Conservation (phyloP, 2,797 vertebrate genomes). For the Lepus oiostolus region DNA sequence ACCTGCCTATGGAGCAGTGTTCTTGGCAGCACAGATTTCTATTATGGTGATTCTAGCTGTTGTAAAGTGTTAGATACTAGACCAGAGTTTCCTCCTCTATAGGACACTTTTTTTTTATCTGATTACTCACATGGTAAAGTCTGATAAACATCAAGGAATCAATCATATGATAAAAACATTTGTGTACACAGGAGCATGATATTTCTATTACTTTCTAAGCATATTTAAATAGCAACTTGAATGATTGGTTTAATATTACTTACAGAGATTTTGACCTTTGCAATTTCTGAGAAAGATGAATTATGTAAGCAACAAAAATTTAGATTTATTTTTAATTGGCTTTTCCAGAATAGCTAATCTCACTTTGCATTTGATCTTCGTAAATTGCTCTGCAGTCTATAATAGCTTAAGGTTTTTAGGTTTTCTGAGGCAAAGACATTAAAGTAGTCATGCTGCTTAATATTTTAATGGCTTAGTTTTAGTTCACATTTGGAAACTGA, state of each 20-base stretch:
- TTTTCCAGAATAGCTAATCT: constrained; percentile 27
- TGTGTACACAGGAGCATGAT: neutral
- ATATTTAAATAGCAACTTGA: constrained; percentile 13
- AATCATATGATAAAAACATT: neutral
- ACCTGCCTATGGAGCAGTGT: neutral
- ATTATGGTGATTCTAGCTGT: neutral
- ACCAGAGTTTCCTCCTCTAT: neutral
- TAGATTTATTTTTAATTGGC: constrained; percentile 54
- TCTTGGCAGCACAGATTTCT: constrained; percentile 28
- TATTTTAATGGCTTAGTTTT: constrained; percentile 32
- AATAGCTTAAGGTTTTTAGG: neutral
- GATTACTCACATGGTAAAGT: neutral
- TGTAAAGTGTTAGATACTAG: constrained; percentile 47
- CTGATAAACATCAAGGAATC: constrained; percentile 14
- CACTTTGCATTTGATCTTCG: constrained; percentile 58
- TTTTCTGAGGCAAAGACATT: constrained; percentile 37
- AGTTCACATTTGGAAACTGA: constrained; percentile 27
- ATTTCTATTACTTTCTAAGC: constrained; percentile 42
- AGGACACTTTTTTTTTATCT: constrained; percentile 13
- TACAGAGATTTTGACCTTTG: constrained; percentile 46
- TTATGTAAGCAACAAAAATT: neutral
- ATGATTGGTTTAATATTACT: constrained; percentile 6
- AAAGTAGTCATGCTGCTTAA: neutral
- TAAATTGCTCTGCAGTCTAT: neutral
- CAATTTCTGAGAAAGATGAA: constrained; percentile 24